A percentile compares a stretch with the other conserved stretches of the same genome.
phyloP scores from a whole-genome alignment of 2,113 vertebrate genomes.

The Brevimyrus niger region DNA sequence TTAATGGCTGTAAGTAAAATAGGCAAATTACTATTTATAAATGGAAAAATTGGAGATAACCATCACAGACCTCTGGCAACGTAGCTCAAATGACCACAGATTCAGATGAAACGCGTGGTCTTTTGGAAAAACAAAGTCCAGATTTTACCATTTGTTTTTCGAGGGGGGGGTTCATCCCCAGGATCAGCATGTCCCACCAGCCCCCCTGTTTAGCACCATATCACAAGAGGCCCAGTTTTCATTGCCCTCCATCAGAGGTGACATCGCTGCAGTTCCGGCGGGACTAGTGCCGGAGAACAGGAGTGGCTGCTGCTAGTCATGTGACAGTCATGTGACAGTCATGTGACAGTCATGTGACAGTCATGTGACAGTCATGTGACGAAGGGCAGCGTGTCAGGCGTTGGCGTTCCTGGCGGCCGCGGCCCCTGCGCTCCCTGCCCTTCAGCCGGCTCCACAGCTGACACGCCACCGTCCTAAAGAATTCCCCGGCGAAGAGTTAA shows the following conservation, averaged over 20 bases:
- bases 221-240: background rate
- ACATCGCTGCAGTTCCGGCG: background rate
- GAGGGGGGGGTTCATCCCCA: background rate
- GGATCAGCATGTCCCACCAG: background rate
- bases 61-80: background rate
- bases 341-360: background rate
- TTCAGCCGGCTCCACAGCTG: conserved; percentile 74
- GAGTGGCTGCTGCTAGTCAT: background rate
- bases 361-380: background rate
- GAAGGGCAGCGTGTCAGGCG: background rate
- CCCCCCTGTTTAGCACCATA: background rate
- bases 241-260: background rate
- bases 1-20: background rate
- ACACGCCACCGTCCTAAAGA: conserved; percentile 93
- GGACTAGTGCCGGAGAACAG: background rate
- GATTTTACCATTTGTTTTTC: background rate
- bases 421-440: background rate
- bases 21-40: no score
- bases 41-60: background rate
- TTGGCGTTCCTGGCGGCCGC: background rate
- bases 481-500: conserved; percentile 66
- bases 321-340: background rate
- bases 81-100: background rate
- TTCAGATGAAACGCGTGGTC: background rate
- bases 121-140: background rate